Percentiles rank a stretch among this genome's conserved stretches.
phyloP scores from a whole-genome alignment of 2,113 vertebrate species.

The Synchiropus splendidus region DNA sequence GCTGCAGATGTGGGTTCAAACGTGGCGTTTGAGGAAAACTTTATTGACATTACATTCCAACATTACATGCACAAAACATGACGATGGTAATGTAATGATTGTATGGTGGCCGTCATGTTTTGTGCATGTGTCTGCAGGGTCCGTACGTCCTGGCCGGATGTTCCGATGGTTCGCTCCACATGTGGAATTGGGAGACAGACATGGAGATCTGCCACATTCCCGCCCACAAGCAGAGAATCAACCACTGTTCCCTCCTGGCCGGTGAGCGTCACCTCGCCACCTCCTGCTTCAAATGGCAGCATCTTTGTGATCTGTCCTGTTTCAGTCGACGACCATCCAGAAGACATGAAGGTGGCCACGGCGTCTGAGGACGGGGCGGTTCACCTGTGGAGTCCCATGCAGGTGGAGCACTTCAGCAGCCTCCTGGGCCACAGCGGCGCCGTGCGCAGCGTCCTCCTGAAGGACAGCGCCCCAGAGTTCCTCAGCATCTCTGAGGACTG shows the following conservation, averaged over 20 bases:
- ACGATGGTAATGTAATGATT: neutral
- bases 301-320: neutral
- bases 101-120: neutral
- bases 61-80: too few relatives aligned
- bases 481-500: slow-evolving; percentile 62
- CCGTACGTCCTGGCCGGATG: slow-evolving; percentile 64
- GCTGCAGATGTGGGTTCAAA: too few relatives aligned
- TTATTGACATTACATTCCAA: too few relatives aligned
- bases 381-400: slow-evolving; percentile 64
- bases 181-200: slow-evolving; percentile 68
- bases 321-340: slow-evolving; percentile 18
- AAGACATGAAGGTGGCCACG: slow-evolving; percentile 54
- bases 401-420: slow-evolving; percentile 62
- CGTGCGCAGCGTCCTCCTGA: slow-evolving; percentile 31
- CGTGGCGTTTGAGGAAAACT: too few relatives aligned
- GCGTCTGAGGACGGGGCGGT: slow-evolving; percentile 63
- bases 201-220: slow-evolving; percentile 71
- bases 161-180: slow-evolving; percentile 69
- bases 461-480: slow-evolving; percentile 32
- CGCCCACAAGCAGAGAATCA: slow-evolving; percentile 65
- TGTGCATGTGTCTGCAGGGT: slow-evolving; percentile 50
- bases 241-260: slow-evolving; percentile 55
- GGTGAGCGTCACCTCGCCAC: slow-evolving; percentile 10
- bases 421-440: slow-evolving; percentile 58
- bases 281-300: neutral